Conservation (phyloP, 2,113 vertebrate species). For the Indicator maculatus region DNA sequence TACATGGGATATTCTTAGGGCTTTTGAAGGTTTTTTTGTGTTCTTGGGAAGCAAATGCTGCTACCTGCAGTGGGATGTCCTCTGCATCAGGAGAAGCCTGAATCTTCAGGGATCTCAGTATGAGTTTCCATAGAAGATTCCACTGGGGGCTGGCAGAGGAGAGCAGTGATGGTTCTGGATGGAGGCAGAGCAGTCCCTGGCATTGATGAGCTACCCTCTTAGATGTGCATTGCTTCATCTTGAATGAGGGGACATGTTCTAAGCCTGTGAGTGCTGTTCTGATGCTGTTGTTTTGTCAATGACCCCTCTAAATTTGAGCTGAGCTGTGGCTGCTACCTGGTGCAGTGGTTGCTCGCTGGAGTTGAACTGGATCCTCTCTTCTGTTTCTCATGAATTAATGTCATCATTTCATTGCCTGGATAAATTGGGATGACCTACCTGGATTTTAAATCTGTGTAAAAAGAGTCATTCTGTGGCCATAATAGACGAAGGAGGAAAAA, state of each 20-base stretch:
- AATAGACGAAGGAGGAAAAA: background rate
- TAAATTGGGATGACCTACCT: background rate
- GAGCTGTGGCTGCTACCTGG: background rate
- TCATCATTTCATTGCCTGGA: background rate
- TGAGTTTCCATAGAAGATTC: rapidly evolving
- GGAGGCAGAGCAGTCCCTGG: background rate
- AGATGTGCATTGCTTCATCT: rapidly evolving
- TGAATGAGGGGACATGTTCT: background rate
- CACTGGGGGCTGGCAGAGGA: rapidly evolving
- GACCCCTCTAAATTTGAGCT: background rate
- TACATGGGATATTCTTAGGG: background rate
- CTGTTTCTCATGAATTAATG: background rate
- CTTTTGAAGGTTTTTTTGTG: background rate
- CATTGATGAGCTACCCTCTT: background rate
- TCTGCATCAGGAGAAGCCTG: background rate
- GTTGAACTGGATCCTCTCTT: background rate
- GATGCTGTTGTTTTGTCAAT: background rate
- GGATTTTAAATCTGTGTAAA: background rate
- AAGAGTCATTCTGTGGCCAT: background rate
- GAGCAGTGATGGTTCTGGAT: rapidly evolving
- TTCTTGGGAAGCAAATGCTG: background rate
- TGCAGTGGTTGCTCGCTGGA: background rate
- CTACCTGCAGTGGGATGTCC: rapidly evolving
- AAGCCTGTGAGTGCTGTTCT: background rate
- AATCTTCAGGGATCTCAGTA: background rate